These are phyloP conservation scores for Tamandua tetradactyla DNA, from an alignment of 2,797 vertebrate genomes.

Conservation along the genomic window DNA sequence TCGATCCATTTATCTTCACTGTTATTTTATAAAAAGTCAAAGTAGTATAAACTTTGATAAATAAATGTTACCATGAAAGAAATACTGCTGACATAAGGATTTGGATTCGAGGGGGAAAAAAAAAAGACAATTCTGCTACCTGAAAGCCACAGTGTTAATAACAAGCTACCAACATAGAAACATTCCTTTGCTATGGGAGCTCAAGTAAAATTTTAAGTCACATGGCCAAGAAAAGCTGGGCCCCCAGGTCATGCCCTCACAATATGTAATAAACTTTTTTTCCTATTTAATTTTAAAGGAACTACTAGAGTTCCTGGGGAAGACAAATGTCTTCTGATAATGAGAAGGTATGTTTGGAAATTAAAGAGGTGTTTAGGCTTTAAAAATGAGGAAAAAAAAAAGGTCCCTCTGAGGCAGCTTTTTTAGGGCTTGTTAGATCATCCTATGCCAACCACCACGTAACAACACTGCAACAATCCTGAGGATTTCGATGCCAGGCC, in stretches of 20 bases:
- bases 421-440: slow-evolving; percentile 67
- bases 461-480: slow-evolving; percentile 55
- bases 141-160: slow-evolving; percentile 60
- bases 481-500: slow-evolving; percentile 68
- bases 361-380: slow-evolving; percentile 36
- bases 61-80: slow-evolving; percentile 86
- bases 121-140: slow-evolving; percentile 43
- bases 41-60: slow-evolving; percentile 87
- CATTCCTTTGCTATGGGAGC: background rate
- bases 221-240: background rate
- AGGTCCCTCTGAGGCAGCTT: slow-evolving; percentile 68
- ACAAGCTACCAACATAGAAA: slow-evolving; percentile 36
- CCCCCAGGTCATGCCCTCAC: background rate
- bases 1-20: slow-evolving; percentile 89
- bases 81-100: slow-evolving; percentile 81
- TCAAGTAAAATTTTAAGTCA: background rate
- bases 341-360: slow-evolving; percentile 54
- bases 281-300: slow-evolving; percentile 55
- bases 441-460: slow-evolving; percentile 65
- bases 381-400: slow-evolving; percentile 53
- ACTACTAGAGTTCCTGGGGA: slow-evolving; percentile 11
- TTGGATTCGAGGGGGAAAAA: slow-evolving; percentile 60
- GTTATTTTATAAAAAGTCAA: slow-evolving; percentile 89
- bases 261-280: background rate
- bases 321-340: slow-evolving; percentile 27